Conservation (phyloP, 1,140 invertebrate genomes). For the Subanguina moxae region DNA sequence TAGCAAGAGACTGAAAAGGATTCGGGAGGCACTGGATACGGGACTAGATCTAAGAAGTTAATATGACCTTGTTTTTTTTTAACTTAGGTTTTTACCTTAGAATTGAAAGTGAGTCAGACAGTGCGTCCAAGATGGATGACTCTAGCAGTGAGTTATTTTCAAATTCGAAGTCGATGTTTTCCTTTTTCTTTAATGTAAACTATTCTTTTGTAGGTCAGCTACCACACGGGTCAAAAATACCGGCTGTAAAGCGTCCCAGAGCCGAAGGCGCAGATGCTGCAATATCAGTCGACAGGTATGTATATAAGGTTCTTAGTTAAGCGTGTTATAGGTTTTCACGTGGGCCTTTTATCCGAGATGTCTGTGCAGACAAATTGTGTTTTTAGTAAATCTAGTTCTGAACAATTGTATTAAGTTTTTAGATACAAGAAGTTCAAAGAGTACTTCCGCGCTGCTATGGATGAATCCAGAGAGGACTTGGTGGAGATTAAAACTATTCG, state of each 20-base stretch:
- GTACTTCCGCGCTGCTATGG: constrained; percentile 53
- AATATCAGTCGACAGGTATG: constrained; percentile 50
- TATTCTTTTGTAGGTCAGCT: constrained; percentile 11
- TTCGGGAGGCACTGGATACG: neutral
- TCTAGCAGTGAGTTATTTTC: neutral
- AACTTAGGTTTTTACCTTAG: neutral
- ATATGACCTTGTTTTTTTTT: neutral
- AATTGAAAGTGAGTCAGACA: neutral
- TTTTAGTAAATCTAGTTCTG: too few relatives aligned
- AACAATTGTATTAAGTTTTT: constrained; percentile 36
- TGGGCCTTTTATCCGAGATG: too few relatives aligned
- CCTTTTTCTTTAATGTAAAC: neutral
- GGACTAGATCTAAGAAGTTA: neutral
- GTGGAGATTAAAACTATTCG: constrained; percentile 25
- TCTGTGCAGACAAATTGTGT: too few relatives aligned
- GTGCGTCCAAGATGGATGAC: neutral
- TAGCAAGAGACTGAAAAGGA: neutral
- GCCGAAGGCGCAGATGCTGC: constrained; percentile 3
- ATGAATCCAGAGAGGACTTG: constrained; percentile 33
- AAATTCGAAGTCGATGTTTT: too few relatives aligned
- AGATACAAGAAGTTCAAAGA: constrained; percentile 54
- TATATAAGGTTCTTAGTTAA: too few relatives aligned
- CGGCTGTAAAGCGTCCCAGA: too few relatives aligned
- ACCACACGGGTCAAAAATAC: constrained; percentile 4
- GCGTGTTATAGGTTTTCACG: too few relatives aligned